Percentiles rank a stretch among this genome's conserved stretches.
Conservation (phyloP, 2,888 invertebrate species). For the Noctua fimbriata region DNA sequence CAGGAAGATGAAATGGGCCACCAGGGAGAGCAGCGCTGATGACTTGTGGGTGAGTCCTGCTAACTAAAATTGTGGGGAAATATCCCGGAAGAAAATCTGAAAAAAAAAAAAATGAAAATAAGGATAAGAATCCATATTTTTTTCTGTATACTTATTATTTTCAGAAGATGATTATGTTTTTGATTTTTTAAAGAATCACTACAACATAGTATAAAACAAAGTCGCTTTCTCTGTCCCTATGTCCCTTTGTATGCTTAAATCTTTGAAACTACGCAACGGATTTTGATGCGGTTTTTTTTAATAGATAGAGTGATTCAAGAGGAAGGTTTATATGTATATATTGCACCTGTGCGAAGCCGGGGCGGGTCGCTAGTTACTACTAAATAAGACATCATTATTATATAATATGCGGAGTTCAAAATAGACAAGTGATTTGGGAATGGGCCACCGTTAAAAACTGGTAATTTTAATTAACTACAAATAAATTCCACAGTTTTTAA, state of each 20-base stretch:
- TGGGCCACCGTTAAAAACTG: no score
- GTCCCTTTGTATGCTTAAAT: no score
- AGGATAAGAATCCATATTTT: neutral
- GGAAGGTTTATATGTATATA: no score
- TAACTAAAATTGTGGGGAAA: neutral
- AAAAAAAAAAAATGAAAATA: no score
- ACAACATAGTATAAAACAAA: no score
- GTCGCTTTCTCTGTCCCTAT: no score
- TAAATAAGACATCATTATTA: neutral
- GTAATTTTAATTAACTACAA: neutral
- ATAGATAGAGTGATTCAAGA: no score
- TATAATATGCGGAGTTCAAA: neutral
- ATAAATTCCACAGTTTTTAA: neutral
- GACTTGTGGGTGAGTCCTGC: constrained; percentile 78
- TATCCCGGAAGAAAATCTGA: neutral
- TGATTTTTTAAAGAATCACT: neutral
- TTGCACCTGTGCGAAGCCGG: no score
- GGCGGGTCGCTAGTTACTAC: no score
- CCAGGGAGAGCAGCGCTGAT: constrained; percentile 56
- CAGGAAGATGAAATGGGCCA: constrained; percentile 71
- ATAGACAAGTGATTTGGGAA: neutral
- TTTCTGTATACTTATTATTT: neutral
- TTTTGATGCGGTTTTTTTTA: no score
- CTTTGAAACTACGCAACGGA: no score
- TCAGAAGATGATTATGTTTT: neutral